These are phyloP conservation scores for Pyrocephalus nanus DNA, from an alignment of 2,797 vertebrate genomes.

Conservation along the genomic window DNA sequence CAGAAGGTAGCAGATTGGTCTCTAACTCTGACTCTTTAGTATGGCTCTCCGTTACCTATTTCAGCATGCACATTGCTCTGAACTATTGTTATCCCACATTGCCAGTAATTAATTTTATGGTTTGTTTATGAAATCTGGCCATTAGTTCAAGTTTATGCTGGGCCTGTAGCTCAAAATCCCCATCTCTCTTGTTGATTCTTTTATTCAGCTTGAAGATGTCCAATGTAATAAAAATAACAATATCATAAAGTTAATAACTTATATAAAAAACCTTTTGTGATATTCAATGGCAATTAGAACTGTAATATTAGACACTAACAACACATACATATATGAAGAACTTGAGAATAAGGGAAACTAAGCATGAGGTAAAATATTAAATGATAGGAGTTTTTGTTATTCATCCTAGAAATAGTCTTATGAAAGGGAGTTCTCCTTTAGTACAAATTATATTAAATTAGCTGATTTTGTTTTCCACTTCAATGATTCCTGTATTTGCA, in stretches of 20 bases:
- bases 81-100: neutral
- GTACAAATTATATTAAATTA: neutral
- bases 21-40: neutral
- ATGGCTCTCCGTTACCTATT: neutral
- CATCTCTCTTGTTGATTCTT: neutral
- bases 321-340: neutral
- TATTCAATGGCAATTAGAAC: neutral
- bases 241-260: neutral
- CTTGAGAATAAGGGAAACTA: neutral
- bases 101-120: neutral
- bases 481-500: neutral
- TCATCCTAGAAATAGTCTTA: neutral
- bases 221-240: neutral
- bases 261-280: neutral
- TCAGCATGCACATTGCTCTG: neutral
- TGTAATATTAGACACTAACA: neutral
- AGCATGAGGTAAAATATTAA: neutral
- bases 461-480: neutral
- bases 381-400: neutral
- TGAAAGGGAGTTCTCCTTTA: neutral
- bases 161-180: neutral
- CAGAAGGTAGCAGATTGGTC: neutral
- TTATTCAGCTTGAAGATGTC: neutral
- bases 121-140: neutral
- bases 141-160: neutral